Conservation (phyloP, 2,797 vertebrate genomes). For the Epinephelus coioides region DNA sequence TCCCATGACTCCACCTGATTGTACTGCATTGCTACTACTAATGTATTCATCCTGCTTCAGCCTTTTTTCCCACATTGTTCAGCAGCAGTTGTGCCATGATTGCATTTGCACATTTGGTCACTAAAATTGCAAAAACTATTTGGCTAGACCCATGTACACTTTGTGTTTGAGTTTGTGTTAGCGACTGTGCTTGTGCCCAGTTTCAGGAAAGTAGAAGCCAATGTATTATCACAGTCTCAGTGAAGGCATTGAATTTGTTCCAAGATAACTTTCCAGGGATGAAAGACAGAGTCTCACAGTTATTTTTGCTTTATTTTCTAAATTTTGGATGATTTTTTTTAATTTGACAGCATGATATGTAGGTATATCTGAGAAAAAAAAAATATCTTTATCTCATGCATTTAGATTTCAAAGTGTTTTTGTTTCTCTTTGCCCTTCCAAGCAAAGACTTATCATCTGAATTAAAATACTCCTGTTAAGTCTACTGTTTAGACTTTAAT, state of each 20-base stretch:
- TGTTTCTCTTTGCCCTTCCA: slow-evolving; percentile 45
- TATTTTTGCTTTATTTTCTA: background rate
- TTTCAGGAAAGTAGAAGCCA: slow-evolving; percentile 17
- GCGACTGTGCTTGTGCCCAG: slow-evolving; percentile 10
- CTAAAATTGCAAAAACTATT: slow-evolving; percentile 3
- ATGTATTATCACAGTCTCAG: slow-evolving; percentile 13
- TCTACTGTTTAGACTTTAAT: background rate
- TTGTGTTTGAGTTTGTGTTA: slow-evolving; percentile 13
- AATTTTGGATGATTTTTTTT: background rate
- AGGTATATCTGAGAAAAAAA: background rate
- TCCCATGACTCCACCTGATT: slow-evolving; percentile 18
- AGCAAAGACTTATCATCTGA: slow-evolving; percentile 15
- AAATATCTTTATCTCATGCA: slow-evolving; percentile 12
- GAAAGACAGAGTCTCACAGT: background rate
- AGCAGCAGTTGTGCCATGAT: slow-evolving; percentile 1
- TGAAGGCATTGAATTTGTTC: slow-evolving; percentile 27
- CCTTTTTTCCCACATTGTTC: slow-evolving; percentile 7
- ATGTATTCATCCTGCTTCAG: slow-evolving; percentile 14
- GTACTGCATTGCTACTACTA: background rate
- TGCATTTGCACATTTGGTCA: slow-evolving; percentile 11
- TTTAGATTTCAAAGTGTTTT: slow-evolving; percentile 35
- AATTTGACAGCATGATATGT: slow-evolving; percentile 13
- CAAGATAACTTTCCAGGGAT: slow-evolving; percentile 36
- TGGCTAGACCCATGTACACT: slow-evolving; percentile 1
- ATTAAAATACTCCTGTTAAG: slow-evolving; percentile 1